Base-by-base conservation (phyloP, 2,797 vertebrate species). In the Platalea minor region DNA sequence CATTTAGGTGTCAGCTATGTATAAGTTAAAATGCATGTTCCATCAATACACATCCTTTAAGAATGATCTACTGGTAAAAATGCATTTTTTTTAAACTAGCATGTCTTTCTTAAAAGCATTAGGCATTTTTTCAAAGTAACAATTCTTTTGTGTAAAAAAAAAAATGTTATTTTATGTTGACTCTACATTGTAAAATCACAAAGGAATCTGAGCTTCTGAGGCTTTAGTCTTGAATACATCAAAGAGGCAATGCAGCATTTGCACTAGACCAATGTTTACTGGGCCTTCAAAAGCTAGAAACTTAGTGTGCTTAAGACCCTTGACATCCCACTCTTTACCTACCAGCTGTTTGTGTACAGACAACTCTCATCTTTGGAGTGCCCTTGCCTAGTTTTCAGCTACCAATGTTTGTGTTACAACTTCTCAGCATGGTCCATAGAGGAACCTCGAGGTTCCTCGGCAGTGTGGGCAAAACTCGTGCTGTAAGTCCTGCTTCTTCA, bases 101-200 rank as follows among this genome's bases (percentile, higher is more conserved):
- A 0, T 82, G 56, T n/a, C 39, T 89, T 29, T 74, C 45, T 89
- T 46, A 75, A 78, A 73, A 89, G 35, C 57, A 56, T 87, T 84
- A 78, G 57, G 13, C 18, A 35, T 75, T 79, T 91, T 37, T 85
- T 80, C 29, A 70, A 77, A 77, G n/a, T 24, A 57, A 29, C 24
- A 72, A 17, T n/a, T 41, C 11, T 76, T 88, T 78, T 86, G 43
- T 88, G 33, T 76, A n/a, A 78, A 87, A 81, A 95, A 85, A 78
- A 85, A 81, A 95, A 85, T 37, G 9, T 64, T 88, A 45, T 50
- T 63, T 94, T 84, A 28, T 76, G 31, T 65, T 93, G 61, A 26
- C 48, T 79, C 29, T 29, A 23, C 17, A 3, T 59, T 68, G 75
- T 73, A 41, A 91, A 93, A 93, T 51, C 48, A 61, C 76, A 84